These are phyloP conservation scores for Drosophila greeni DNA, from an alignment of 2,888 invertebrate genomes.

Conservation along the genomic window DNA sequence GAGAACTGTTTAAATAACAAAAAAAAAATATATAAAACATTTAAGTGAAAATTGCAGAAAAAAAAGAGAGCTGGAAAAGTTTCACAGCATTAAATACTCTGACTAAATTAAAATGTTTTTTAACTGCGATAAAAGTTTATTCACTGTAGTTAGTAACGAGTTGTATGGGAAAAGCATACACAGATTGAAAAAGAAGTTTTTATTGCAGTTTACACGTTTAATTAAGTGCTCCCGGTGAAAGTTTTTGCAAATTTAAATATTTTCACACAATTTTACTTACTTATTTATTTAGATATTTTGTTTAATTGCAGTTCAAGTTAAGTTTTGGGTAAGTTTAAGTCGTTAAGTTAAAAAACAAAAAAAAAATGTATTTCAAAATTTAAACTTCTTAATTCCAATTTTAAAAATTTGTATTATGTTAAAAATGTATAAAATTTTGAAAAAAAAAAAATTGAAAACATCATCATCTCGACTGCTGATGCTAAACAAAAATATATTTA, in stretches of 20 bases:
- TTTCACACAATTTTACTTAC: neutral
- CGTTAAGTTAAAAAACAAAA: too few species aligned
- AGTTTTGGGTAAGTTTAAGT: neutral
- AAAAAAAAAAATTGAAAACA: too few species aligned
- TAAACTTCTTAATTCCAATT: too few species aligned
- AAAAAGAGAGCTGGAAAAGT: constrained; percentile 3
- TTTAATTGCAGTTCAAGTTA: neutral
- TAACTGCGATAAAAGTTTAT: constrained; percentile 6
- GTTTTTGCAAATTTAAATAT: neutral
- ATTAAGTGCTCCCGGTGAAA: neutral
- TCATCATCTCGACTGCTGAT: too few species aligned
- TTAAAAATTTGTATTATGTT: too few species aligned
- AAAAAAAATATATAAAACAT: constrained; percentile 1
- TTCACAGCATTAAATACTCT: neutral
- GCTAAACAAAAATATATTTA: neutral
- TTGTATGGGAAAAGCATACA: neutral
- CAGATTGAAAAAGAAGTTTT: neutral
- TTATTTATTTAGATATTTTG: neutral
- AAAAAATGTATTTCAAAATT: too few species aligned
- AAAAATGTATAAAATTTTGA: too few species aligned
- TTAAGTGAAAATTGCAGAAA: constrained; percentile 6
- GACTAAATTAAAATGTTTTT: constrained; percentile 22
- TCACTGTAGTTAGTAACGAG: neutral
- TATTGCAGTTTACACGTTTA: neutral
- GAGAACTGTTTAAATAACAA: constrained; percentile 14